Evolutionary conservation across 1,140 invertebrate genomes (phyloP).

Genomic region (Drosophila pruinosa): DNA sequence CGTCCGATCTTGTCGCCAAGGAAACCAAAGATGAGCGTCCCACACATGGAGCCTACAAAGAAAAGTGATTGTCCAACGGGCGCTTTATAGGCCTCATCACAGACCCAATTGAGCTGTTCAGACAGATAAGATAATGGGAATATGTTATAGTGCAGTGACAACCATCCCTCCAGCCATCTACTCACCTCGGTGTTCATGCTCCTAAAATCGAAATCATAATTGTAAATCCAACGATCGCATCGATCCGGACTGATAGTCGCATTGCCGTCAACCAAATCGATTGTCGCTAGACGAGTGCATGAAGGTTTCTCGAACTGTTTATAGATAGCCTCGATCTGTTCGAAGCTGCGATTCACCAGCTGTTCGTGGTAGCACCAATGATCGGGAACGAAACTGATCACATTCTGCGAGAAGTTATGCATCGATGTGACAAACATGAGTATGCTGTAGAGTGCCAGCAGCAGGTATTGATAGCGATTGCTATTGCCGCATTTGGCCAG

Average conservation of each 20-base stretch:
- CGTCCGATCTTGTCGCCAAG: constrained; percentile 85
- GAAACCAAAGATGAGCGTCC: constrained; percentile 84
- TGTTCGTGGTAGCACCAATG: constrained; percentile 82
- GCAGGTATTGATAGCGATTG: constrained; percentile 85
- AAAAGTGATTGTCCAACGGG: constrained; percentile 85
- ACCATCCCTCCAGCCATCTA: too few relatives aligned
- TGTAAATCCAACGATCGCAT: constrained; percentile 83
- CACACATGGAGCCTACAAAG: constrained; percentile 85
- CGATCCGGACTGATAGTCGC: constrained; percentile 46
- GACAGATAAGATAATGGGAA: neutral
- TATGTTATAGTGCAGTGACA: too few relatives aligned
- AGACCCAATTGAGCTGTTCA: constrained; percentile 85
- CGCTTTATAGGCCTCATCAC: constrained; percentile 84
- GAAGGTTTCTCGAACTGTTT: constrained; percentile 52
- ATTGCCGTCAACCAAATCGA: constrained; percentile 28
- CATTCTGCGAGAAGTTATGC: constrained; percentile 84
- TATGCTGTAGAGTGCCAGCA: constrained; percentile 84
- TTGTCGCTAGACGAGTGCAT: constrained; percentile 58
- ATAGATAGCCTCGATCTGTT: constrained; percentile 59
- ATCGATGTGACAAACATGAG: constrained; percentile 84
- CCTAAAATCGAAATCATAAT: constrained; percentile 82
- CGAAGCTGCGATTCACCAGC: constrained; percentile 53
- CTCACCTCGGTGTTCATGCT: constrained; percentile 85
- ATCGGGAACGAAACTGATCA: constrained; percentile 83
- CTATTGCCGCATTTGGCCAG: constrained; percentile 85